Evolutionary conservation across 2,797 vertebrate species (phyloP), one percentile per base, ranked within the genome.

Genomic region (Florisuga fusca): DNA sequence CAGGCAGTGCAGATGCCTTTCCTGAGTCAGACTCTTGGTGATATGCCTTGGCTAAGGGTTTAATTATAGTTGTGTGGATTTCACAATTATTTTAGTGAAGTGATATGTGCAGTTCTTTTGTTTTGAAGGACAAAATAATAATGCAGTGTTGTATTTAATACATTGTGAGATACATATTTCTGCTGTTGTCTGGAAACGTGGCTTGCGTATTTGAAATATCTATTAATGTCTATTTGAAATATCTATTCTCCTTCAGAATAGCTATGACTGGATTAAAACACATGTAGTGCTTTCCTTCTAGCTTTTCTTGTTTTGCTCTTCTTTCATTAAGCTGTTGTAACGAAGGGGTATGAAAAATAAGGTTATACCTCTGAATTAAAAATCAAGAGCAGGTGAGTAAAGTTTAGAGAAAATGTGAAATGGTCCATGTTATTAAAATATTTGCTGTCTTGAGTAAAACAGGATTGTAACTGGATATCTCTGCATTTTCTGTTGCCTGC

Each of bases 1-100:
- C 46, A 66, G 81, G n/a, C 27, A 0, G 16, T 46, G 64, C 59
- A 72, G 66, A 87, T 88, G 66, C 63, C 62, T 76, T 72, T 86
- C 82, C 67, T 86, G 93, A 96, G 83, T 94, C 93, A 94, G 62
- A 18, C 20, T 87, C 12, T 41, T 21, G 25, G 31, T 81, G 51
- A 61, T 75, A 75, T 90, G 69, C 73, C 13, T 46, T 85, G 69
- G n/a, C 76, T 88, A 33, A 92, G 45, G 20, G 9, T 80, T 91
- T 94, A 93, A 93, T 94, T 93, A 86, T 59, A 80, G 43, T 43
- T 78, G 29, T 62, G 61, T 64, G 29, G 22, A 34, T 85, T 79
- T 93, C 25, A 14, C 61, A 72, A 54, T 31, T 74, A 51, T 51
- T 63, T 72, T 26, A 77, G 14, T 75, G 41, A 68, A 50, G 27